Base-by-base conservation (phyloP, 2,888 invertebrate genomes). In the Mamestra brassicae region DNA sequence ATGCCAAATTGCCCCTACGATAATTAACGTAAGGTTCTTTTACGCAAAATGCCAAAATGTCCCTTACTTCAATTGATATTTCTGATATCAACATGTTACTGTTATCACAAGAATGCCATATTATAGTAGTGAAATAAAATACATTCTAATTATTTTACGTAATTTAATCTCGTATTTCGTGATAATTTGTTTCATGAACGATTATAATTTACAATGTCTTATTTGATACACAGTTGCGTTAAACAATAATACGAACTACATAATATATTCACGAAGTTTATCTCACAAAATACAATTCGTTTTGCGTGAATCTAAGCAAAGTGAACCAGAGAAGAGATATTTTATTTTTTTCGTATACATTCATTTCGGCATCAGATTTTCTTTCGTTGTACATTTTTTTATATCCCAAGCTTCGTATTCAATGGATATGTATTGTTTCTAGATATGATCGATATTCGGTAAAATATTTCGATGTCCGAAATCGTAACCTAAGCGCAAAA, bases 201-300 rank as follows among this genome's bases (percentile, higher is more conserved):
- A 94, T 95, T 96, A 96, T 92, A 95, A 95, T 96, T 90, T 95
- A 96, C 95, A 96, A 85, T 90, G 85, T 92, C 92, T 94, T 95
- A 94, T 91, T 86, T 88, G 90, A 93, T 94, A 95, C 89, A 94
- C 91, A 90, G 91, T 94, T 92, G 90, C 89, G 88, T 92, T 94
- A 94, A 95, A 85, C 62, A 94, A 94, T 92, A 93, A 88, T 91
- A 92, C 87, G 88, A 90, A 91, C 93, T 94, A 94, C 91, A 91
- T 89, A 85, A 86, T 85, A 86, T 80, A 93, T 94, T 93, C 91
- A 90, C 90, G 88, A 89, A 92, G 91, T 87, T 91, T 90, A 91
- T 89, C 87, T 91, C 91, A 88, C 90, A 91, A 92, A 90, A 92
- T 90, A 92, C 90, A 90, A 89, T 90, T 90, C 78, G 86, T 89